Evolutionary conservation across 53 echinoderm and acorn worm species (phyloP).

Genomic region (Apostichopus leukothele): DNA sequence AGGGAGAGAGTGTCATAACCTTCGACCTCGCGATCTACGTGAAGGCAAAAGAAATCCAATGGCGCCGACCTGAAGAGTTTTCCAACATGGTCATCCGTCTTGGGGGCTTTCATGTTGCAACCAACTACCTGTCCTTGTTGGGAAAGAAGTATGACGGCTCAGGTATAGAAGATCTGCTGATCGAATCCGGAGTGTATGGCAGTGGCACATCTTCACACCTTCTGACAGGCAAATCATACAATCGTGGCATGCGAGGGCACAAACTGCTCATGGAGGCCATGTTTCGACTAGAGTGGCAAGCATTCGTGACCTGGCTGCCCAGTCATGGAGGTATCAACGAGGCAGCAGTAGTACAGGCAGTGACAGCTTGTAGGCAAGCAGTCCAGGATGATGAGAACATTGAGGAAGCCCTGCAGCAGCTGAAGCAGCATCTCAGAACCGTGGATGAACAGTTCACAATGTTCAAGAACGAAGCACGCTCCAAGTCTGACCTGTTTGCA

Average conservation of each 20-base stretch:
- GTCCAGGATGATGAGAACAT: neutral
- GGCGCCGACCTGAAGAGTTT: slow-evolving; percentile 51
- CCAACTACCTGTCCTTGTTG: neutral
- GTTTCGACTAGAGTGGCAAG: neutral
- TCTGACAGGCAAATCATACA: slow-evolving; percentile 1
- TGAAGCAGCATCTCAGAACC: neutral
- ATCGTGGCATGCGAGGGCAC: slow-evolving; percentile 11
- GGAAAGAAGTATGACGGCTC: slow-evolving; percentile 13
- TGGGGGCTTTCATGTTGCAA: slow-evolving; percentile 15
- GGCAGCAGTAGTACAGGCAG: neutral
- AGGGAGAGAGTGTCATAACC: slow-evolving; percentile 23
- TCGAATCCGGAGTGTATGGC: neutral
- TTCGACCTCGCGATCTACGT: slow-evolving; percentile 4
- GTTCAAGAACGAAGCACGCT: slow-evolving; percentile 3
- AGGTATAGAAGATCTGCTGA: slow-evolving; percentile 18
- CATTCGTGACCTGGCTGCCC: neutral
- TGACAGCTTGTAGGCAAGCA: neutral
- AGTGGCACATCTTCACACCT: neutral
- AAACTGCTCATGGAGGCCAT: slow-evolving; percentile 10
- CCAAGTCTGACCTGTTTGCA: slow-evolving; percentile 22
- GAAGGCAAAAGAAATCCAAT: slow-evolving; percentile 31
- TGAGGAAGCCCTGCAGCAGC: neutral
- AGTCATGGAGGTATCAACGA: neutral
- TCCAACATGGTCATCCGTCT: slow-evolving; percentile 26
- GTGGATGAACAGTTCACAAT: neutral